Conservation (phyloP, 2,888 invertebrate genomes). For the Lacanobia wlatinum region DNA sequence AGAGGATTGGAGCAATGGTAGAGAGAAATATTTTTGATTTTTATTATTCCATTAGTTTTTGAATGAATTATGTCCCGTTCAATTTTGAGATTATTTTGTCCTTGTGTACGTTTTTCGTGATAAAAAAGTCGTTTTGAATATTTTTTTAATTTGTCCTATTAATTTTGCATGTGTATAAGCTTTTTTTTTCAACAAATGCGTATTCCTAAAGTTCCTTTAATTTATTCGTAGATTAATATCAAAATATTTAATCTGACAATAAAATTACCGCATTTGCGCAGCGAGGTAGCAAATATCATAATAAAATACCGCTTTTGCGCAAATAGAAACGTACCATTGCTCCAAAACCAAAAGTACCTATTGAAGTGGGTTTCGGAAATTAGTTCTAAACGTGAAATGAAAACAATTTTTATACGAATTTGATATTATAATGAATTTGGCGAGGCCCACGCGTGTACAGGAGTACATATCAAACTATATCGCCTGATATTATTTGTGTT, state of each 20-base stretch:
- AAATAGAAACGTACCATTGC: constrained; percentile 59
- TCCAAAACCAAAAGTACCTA: constrained; percentile 60
- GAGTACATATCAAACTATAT: constrained; percentile 82
- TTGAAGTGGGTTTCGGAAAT: constrained; percentile 63
- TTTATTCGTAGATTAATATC: constrained; percentile 53
- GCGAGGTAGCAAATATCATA: constrained; percentile 15
- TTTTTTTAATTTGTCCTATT: constrained; percentile 18
- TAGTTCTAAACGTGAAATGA: constrained; percentile 61
- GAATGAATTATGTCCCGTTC: constrained; percentile 6
- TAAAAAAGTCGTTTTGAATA: constrained; percentile 9
- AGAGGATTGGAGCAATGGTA: constrained; percentile 68
- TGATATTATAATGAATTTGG: constrained; percentile 74
- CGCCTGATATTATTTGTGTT: constrained; percentile 66
- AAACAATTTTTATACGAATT: constrained; percentile 79
- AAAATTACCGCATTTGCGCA: constrained; percentile 27
- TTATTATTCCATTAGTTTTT: constrained; percentile 23
- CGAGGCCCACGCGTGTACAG: constrained; percentile 69
- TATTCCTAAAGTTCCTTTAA: constrained; percentile 36
- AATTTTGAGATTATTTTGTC: constrained; percentile 13
- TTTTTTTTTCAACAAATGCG: constrained; percentile 36
- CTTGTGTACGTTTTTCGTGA: constrained; percentile 7
- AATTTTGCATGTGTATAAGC: constrained; percentile 53
- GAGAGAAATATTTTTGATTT: constrained; percentile 6
- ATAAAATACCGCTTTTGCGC: constrained; percentile 6
- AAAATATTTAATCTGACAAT: constrained; percentile 48